Evolutionary conservation across 2,888 invertebrate genomes (phyloP), one percentile per base, ranked within the genome.

Genomic region (Clitarchus hookeri): DNA sequence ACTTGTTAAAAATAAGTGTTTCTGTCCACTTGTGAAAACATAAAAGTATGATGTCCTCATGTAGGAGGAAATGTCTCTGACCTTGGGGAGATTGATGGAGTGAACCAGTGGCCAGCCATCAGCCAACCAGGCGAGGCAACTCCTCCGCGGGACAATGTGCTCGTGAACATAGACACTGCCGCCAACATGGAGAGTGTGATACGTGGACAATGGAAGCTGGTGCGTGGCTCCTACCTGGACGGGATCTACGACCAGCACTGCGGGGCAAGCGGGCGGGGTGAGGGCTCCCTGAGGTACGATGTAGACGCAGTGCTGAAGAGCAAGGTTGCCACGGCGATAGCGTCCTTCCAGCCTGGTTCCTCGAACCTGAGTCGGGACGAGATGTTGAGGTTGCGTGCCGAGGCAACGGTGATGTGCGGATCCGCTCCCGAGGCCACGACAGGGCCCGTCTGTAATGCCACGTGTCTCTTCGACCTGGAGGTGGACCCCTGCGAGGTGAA

Each of bases 81-180:
- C n/a, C 87, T 87, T 2, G 87, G 85, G 13, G 44, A 79, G 12
- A 84, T 86, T 36, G 87, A 87, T 36, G 87, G 87, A 0, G 48
- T 87, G 19, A 65, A 87, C 82, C 86, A 87, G 44, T 87, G 87
- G 87, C 25, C 83, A 27, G 12, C 44, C 16, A 27, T 83, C 25
- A 65, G 65, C n/a, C 23, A n/a, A 19, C 16, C 65, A n/a, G 65
- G 8, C 2, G 65, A n/a, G n/a, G 13, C 25, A 6, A 44, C 79
- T 9, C 6, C 53, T 23, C 36, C 23, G 16, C 36, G 19, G 16
- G 27, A 26, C 16, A 90, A 87, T 89, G 92, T 53, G 89, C 93
- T 89, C 92, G 92, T 4, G 90, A 93, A 88, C 80, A 84, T 88
- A n/a, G 87, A 86, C 44, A 54, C 86, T 6, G 80, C 44, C 6